A percentile compares a stretch with the other conserved stretches of the same genome.
These are phyloP conservation scores for Lochmaea capreae DNA, from an alignment of 2,888 invertebrate species.

Conservation along the genomic window DNA sequence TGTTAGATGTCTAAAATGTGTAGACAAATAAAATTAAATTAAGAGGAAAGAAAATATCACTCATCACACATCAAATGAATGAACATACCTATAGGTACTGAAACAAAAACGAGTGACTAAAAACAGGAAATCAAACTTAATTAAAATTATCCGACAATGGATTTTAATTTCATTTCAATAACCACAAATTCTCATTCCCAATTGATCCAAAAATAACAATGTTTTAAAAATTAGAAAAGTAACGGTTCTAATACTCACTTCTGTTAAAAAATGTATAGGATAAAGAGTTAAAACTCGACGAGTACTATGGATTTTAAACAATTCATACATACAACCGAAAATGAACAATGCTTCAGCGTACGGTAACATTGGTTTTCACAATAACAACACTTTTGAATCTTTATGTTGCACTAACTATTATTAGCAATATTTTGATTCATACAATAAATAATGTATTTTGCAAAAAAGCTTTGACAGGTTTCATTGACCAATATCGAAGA, in stretches of 20 bases:
- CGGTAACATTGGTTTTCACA: neutral
- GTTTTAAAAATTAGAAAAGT: too few relatives aligned
- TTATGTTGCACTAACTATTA: neutral
- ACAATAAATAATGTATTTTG: neutral
- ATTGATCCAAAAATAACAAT: too few relatives aligned
- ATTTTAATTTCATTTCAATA: too few relatives aligned
- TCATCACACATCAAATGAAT: too few relatives aligned
- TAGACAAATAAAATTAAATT: too few relatives aligned
- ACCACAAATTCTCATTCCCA: too few relatives aligned
- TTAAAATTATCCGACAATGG: too few relatives aligned
- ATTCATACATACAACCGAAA: neutral
- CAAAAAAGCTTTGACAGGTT: neutral
- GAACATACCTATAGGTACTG: too few relatives aligned
- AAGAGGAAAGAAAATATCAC: too few relatives aligned
- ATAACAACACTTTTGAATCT: neutral
- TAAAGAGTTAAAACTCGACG: neutral
- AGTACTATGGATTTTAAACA: neutral
- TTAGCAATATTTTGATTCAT: slow-evolving; percentile 1
- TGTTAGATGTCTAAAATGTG: too few relatives aligned
- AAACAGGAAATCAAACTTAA: too few relatives aligned
- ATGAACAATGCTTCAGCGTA: neutral
- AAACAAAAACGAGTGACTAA: too few relatives aligned
- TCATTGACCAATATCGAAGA: neutral
- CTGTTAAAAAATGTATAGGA: slow-evolving; percentile 2
- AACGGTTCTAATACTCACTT: neutral